Conservation (phyloP, 2,797 vertebrate species). For the Pipistrellus pipistrellus region DNA sequence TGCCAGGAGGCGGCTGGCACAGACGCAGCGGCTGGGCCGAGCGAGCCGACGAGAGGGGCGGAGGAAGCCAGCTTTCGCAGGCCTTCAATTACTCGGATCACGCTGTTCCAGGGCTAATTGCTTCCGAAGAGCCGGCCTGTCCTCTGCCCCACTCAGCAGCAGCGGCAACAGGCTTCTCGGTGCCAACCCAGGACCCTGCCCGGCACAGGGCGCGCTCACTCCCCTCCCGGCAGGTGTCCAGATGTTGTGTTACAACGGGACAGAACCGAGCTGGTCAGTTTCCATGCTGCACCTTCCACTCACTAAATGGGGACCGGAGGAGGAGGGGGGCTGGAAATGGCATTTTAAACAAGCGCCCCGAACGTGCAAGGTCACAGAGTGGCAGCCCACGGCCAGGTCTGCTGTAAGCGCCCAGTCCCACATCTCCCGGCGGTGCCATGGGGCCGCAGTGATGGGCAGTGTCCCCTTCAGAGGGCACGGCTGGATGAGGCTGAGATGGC, state of each 20-base stretch:
- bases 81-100: neutral
- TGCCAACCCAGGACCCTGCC: neutral
- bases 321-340: neutral
- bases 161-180: neutral
- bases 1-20: neutral
- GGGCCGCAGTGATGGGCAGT: neutral
- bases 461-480: neutral
- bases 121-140: neutral
- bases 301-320: neutral
- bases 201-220: neutral
- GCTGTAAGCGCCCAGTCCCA: neutral
- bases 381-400: neutral
- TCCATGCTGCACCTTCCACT: neutral
- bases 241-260: neutral
- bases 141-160: neutral
- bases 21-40: neutral
- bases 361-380: neutral
- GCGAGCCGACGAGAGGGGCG: neutral
- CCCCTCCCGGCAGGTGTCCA: neutral
- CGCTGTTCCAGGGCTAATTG: neutral
- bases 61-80: neutral
- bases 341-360: constrained; percentile 9
- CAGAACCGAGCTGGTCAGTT: neutral
- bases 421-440: too few species aligned
- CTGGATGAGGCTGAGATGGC: neutral